Evolutionary conservation across 2,797 vertebrate genomes (phyloP).

Genomic region (Myotis planiceps): DNA sequence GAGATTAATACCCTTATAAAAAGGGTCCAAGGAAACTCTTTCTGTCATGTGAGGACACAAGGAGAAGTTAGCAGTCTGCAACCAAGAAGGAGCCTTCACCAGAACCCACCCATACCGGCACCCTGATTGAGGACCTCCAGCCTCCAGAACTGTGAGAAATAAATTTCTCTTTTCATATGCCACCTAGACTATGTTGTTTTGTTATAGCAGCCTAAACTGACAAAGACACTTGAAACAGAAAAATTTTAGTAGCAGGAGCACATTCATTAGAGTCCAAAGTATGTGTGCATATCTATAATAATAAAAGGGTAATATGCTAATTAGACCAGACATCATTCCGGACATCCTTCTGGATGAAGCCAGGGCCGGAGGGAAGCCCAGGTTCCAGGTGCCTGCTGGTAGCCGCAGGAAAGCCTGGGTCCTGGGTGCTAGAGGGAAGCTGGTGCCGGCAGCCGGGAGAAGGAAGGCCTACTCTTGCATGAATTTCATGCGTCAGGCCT

Average conservation of each 20-base stretch:
- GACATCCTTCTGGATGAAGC: too few relatives aligned
- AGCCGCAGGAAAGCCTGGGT: too few relatives aligned
- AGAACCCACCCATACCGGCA: neutral
- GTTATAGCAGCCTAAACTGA: neutral
- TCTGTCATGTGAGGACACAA: neutral
- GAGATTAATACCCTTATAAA: neutral
- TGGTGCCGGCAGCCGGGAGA: too few relatives aligned
- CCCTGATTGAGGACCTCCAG: neutral
- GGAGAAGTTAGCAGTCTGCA: neutral
- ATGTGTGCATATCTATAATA: neutral
- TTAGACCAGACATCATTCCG: too few relatives aligned
- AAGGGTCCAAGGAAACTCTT: neutral
- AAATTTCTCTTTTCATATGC: neutral
- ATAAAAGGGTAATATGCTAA: too few relatives aligned
- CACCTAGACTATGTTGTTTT: neutral
- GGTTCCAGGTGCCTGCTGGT: too few relatives aligned
- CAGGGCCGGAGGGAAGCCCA: too few relatives aligned
- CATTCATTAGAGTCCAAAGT: neutral
- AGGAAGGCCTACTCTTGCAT: too few relatives aligned
- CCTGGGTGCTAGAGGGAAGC: too few relatives aligned
- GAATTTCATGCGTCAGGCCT: too few relatives aligned
- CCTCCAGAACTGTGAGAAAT: neutral
- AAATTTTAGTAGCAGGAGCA: neutral
- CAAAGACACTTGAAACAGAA: neutral
- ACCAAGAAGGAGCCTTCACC: neutral